These are phyloP conservation scores for Passer montanus DNA, from an alignment of 2,113 vertebrate genomes.

Conservation along the genomic window DNA sequence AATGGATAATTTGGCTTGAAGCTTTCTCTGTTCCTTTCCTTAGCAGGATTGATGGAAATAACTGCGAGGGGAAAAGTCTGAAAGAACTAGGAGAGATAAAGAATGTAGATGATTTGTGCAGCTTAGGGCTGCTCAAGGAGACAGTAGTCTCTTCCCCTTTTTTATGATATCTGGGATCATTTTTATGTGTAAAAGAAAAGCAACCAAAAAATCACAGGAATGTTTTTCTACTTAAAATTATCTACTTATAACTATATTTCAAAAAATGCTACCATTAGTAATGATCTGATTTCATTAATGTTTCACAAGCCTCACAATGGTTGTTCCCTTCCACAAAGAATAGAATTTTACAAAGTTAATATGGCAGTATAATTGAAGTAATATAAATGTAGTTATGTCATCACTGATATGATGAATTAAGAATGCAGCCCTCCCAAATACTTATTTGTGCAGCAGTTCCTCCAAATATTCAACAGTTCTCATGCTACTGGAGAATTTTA, in stretches of 20 bases:
- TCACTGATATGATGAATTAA: background rate
- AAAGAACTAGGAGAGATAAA: background rate
- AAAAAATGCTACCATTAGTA: background rate
- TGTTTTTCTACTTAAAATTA: background rate
- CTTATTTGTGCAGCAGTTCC: background rate
- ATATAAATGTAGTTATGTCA: background rate
- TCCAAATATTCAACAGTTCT: background rate
- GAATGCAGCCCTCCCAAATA: background rate
- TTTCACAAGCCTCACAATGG: background rate
- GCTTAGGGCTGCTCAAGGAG: background rate
- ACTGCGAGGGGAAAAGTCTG: background rate
- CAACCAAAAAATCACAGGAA: background rate
- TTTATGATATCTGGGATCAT: background rate
- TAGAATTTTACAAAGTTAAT: background rate
- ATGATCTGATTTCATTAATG: background rate
- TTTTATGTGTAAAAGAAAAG: background rate
- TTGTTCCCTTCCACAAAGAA: background rate
- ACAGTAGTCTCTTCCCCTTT: background rate
- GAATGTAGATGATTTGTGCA: background rate
- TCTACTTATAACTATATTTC: background rate
- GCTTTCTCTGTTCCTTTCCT: background rate
- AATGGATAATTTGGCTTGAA: constrained; percentile 8
- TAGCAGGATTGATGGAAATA: background rate
- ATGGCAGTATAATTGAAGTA: background rate
- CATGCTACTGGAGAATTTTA: background rate